A percentile compares a stretch with the other conserved stretches of the same genome.
Conservation (phyloP, 2,888 invertebrate genomes). For the Drosophila paucipuncta region DNA sequence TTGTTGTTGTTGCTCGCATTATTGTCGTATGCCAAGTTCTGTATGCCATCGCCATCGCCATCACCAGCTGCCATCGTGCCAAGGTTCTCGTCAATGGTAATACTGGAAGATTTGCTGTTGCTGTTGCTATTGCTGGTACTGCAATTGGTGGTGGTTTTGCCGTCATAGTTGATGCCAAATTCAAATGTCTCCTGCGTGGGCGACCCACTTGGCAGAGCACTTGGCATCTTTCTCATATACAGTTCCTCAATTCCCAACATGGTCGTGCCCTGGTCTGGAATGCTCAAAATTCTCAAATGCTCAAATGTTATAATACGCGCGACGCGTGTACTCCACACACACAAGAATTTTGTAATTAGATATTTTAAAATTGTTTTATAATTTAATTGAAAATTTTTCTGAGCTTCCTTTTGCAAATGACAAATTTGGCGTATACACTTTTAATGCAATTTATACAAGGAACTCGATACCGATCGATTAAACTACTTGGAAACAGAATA, state of each 20-base stretch:
- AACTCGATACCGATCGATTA: conserved; percentile 44
- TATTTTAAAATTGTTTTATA: conserved; percentile 45
- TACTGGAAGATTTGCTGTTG: conserved; percentile 30
- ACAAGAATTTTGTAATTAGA: conserved; percentile 36
- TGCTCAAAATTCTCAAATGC: conserved; percentile 21
- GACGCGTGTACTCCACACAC: conserved; percentile 19
- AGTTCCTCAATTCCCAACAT: conserved; percentile 68
- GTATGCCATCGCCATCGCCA: conserved; percentile 55
- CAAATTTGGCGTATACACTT: conserved; percentile 54
- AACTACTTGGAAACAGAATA: conserved; percentile 51
- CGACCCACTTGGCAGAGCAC: conserved; percentile 58
- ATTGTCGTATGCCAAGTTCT: conserved; percentile 67
- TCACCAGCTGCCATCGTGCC: conserved; percentile 59
- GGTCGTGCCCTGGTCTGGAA: conserved; percentile 31
- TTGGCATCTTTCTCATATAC: conserved; percentile 57
- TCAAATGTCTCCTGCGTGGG: conserved; percentile 67
- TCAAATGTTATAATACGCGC: conserved; percentile 13
- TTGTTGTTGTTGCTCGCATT: conserved; percentile 38
- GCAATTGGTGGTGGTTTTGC: conserved; percentile 32
- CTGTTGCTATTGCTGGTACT: conserved; percentile 17
- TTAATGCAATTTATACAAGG: conserved; percentile 48
- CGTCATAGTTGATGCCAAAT: conserved; percentile 62
- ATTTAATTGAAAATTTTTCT: conserved; percentile 64
- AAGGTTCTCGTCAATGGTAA: conserved; percentile 58
- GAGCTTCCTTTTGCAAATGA: conserved; percentile 41